Conservation (phyloP, 2,113 vertebrate genomes). For the Dromas ardeola region DNA sequence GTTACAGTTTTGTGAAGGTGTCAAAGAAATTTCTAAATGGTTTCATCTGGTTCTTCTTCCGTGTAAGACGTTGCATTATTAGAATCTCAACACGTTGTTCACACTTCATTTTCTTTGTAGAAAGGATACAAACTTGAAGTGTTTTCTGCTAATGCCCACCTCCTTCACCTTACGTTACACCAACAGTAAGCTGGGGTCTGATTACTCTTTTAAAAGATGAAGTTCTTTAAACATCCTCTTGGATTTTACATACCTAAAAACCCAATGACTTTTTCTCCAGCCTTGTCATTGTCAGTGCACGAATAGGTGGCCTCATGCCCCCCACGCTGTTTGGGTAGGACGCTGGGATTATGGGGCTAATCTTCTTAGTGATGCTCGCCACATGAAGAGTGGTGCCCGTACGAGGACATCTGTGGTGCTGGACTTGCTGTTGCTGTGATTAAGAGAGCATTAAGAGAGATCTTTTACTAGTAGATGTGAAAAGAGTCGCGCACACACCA, state of each 20-base stretch:
- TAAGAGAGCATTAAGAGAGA: slow-evolving; percentile 55
- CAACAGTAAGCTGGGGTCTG: background rate
- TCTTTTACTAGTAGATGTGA: slow-evolving; percentile 32
- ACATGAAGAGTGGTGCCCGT: background rate
- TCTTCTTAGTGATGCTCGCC: slow-evolving; percentile 49
- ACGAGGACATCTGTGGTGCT: background rate
- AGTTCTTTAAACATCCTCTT: background rate
- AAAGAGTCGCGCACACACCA: slow-evolving; percentile 53
- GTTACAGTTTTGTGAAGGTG: background rate
- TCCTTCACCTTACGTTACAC: background rate
- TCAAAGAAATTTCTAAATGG: background rate
- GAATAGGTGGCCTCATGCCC: background rate
- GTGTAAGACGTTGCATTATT: background rate
- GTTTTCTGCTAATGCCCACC: background rate
- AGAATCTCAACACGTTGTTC: fast-evolving
- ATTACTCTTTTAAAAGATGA: background rate
- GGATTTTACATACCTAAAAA: background rate
- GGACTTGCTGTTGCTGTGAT: slow-evolving; percentile 23
- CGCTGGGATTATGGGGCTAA: slow-evolving; percentile 30
- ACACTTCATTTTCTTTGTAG: background rate
- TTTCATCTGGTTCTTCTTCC: background rate
- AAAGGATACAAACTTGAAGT: background rate
- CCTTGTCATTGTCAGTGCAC: slow-evolving; percentile 1
- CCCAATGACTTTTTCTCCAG: background rate
- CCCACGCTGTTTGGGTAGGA: background rate